Conservation (phyloP, 2,797 vertebrate genomes). For the Tenualosa thibaudeaui region DNA sequence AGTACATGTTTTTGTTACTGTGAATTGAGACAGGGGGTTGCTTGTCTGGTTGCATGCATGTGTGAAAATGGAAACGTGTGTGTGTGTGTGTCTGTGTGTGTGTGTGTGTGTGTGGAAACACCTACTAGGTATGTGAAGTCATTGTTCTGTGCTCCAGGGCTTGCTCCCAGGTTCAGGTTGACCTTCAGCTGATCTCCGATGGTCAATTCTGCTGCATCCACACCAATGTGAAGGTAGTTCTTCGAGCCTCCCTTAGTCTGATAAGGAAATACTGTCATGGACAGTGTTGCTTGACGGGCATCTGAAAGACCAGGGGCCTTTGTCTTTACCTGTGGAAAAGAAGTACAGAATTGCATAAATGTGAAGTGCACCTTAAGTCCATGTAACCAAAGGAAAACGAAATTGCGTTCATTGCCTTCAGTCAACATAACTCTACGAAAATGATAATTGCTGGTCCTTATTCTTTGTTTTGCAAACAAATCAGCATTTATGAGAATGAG, state of each 20-base stretch:
- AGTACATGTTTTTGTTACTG: too few species aligned
- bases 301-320: rapidly evolving
- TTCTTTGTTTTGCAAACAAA: too few species aligned
- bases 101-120: background rate
- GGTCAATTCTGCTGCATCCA: slow-evolving; percentile 57
- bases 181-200: slow-evolving; percentile 66
- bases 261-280: slow-evolving; percentile 70
- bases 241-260: slow-evolving; percentile 45
- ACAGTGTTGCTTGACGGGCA: slow-evolving; percentile 65
- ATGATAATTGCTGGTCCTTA: too few species aligned
- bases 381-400: too few species aligned
- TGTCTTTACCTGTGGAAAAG: slow-evolving; percentile 69
- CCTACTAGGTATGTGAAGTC: slow-evolving; percentile 85
- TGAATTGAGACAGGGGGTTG: too few species aligned
- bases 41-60: background rate
- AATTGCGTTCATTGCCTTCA: too few species aligned
- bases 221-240: slow-evolving; percentile 76
- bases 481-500: too few species aligned
- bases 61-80: background rate
- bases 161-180: slow-evolving; percentile 69
- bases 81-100: background rate
- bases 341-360: background rate
- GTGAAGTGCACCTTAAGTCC: too few species aligned
- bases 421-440: too few species aligned
- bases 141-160: rapidly evolving